Evolutionary conservation across 2,888 invertebrate species (phyloP).

Genomic region (Harpalus rufipes): DNA sequence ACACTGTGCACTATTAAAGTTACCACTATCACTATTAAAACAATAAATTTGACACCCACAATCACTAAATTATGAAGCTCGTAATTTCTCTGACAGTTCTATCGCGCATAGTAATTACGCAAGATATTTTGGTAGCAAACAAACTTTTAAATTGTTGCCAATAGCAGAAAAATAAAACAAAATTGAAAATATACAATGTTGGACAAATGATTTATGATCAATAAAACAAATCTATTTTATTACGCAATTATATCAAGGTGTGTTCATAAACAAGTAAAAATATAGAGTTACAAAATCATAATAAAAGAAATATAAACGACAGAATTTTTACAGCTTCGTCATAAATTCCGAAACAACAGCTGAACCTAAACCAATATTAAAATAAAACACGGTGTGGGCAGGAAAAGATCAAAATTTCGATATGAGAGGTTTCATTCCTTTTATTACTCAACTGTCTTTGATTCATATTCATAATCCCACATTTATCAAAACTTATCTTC

Average conservation of each 20-base stretch:
- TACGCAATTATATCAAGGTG: slow-evolving; percentile 47
- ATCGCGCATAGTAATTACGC: background rate
- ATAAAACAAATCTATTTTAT: slow-evolving; percentile 29
- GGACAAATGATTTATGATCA: slow-evolving; percentile 18
- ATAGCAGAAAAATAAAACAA: background rate
- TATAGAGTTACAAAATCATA: slow-evolving; percentile 48
- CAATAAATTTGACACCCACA: background rate
- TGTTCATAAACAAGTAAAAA: slow-evolving; percentile 39
- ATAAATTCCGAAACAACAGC: slow-evolving; percentile 42
- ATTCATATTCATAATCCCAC: slow-evolving; percentile 47
- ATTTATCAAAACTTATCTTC: slow-evolving; percentile 53
- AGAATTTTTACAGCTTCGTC: slow-evolving; percentile 23
- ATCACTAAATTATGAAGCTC: background rate
- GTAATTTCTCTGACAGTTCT: background rate
- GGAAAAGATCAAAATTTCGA: slow-evolving; percentile 51
- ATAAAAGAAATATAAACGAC: slow-evolving; percentile 38
- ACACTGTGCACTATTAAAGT: background rate
- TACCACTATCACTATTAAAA: background rate
- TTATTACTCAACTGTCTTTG: slow-evolving; percentile 40
- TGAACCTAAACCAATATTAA: slow-evolving; percentile 46
- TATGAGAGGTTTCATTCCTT: slow-evolving; percentile 32
- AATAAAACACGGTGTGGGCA: slow-evolving; percentile 24
- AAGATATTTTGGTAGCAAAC: background rate
- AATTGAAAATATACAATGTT: slow-evolving; percentile 21
- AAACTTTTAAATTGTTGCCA: background rate